phyloP scores from a whole-genome alignment of 2,888 invertebrate genomes.

The Ichneumoninae sp. region DNA sequence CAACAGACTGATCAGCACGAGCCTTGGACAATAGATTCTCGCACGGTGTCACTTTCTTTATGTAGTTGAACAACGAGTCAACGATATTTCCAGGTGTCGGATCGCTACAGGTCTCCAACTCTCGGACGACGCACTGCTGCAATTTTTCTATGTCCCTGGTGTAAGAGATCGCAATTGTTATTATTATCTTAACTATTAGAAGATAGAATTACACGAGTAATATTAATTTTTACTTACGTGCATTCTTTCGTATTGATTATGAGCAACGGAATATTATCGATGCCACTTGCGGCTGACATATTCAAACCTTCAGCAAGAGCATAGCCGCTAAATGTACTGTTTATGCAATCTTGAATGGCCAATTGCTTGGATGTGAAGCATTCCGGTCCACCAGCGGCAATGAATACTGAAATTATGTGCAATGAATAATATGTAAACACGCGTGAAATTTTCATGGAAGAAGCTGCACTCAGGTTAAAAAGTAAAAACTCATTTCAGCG shows the following conservation, averaged over 20 bases:
- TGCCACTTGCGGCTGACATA: slow-evolving; percentile 7
- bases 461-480: not conserved
- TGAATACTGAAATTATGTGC: slow-evolving; percentile 87
- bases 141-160: slow-evolving; percentile 86
- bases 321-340: slow-evolving; percentile 86
- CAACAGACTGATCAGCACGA: slow-evolving; percentile 47
- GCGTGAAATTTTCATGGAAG: not conserved
- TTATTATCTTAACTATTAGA: not conserved
- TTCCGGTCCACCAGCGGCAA: slow-evolving; percentile 92
- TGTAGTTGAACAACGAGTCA: slow-evolving; percentile 90
- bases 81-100: slow-evolving; percentile 93
- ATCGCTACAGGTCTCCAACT: slow-evolving; percentile 88
- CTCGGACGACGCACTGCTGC: slow-evolving; percentile 86
- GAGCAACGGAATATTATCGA: slow-evolving; percentile 85
- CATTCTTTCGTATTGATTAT: slow-evolving; percentile 87
- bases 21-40: slow-evolving; percentile 64
- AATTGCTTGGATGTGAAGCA: slow-evolving; percentile 88
- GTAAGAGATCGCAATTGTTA: slow-evolving; percentile 48
- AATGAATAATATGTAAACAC: not conserved
- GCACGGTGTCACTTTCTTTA: slow-evolving; percentile 89
- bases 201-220: not conserved
- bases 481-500: not conserved
- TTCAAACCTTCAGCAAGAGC: slow-evolving; percentile 80
- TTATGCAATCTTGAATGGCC: slow-evolving; percentile 88
- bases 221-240: slow-evolving; percentile 82